Percentiles rank a stretch among this genome's conserved stretches.
phyloP scores from a whole-genome alignment of 1,140 invertebrate species.

The Conopomorpha cramerella region DNA sequence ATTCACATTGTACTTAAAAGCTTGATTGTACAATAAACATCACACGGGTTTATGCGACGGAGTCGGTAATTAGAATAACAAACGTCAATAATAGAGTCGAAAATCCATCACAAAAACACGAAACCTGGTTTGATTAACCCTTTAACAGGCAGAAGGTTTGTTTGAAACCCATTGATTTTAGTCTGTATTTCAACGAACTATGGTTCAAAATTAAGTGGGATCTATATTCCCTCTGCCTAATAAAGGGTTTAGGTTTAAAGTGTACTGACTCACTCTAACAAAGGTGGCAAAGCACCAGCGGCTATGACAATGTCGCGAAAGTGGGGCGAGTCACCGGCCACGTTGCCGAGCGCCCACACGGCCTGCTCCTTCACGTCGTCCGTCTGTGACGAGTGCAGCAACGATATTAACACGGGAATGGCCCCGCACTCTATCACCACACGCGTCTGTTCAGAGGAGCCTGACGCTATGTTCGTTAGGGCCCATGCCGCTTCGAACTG shows the following conservation, averaged over 20 bases:
- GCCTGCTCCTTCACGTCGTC: conserved; percentile 99
- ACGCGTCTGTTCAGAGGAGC: conserved; percentile 94
- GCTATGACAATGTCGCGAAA: conserved; percentile 92
- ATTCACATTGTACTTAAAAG: no score
- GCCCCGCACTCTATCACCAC: conserved; percentile 93
- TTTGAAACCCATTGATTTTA: conserved; percentile 85
- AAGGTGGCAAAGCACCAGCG: conserved; percentile 85
- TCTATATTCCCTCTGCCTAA: no score
- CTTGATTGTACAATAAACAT: no score
- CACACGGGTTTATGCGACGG: no score
- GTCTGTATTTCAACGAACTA: no score
- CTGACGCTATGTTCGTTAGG: conserved; percentile 97
- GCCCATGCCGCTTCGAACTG: conserved; percentile 99
- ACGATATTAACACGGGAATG: conserved; percentile 92
- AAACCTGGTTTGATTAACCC: no score
- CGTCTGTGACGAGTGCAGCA: conserved; percentile 87
- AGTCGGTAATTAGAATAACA: no score
- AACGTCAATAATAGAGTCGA: no score
- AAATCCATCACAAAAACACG: no score
- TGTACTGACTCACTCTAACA: conserved; percentile 90
- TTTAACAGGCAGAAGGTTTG: no score
- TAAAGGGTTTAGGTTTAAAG: no score
- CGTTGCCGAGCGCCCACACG: conserved; percentile 97
- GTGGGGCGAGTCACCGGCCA: conserved; percentile 90
- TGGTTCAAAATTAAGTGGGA: no score